A percentile compares a stretch with the other conserved stretches of the same genome.
phyloP scores from a whole-genome alignment of 2,888 invertebrate species.

The Aporophyla nigra region DNA sequence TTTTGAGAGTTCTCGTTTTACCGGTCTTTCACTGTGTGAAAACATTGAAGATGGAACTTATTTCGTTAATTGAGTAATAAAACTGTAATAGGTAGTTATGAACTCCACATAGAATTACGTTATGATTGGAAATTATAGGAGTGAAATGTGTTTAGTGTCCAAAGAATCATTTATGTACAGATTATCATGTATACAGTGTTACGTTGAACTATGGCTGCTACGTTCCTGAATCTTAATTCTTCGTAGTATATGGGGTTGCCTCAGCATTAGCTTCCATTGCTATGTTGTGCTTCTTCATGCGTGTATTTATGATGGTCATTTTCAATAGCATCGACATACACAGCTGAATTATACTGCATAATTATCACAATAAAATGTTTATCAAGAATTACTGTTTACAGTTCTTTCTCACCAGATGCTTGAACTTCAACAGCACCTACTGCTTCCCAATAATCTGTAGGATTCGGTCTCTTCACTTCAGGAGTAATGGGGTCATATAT shows the following conservation, averaged over 20 bases:
- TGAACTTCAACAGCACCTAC: background rate
- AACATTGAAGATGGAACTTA: slow-evolving; percentile 54
- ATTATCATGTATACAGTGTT: background rate
- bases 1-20: slow-evolving; percentile 55
- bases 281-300: background rate
- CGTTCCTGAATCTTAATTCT: background rate
- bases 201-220: background rate
- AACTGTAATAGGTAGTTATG: slow-evolving; percentile 25
- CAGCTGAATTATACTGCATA: background rate
- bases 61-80: slow-evolving; percentile 35
- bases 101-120: slow-evolving; percentile 8
- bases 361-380: background rate
- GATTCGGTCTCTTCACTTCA: background rate
- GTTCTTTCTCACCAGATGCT: background rate
- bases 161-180: slow-evolving; percentile 1
- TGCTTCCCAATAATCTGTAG: background rate
- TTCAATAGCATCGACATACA: background rate
- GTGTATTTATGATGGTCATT: background rate
- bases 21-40: slow-evolving; percentile 31
- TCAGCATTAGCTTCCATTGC: too few relatives aligned
- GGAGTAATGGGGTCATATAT: background rate
- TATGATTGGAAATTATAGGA: slow-evolving; percentile 25
- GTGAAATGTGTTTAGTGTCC: slow-evolving; percentile 1
- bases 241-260: background rate
- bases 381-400: background rate